These are phyloP conservation scores for Aotus griseimembra DNA, from an alignment of 2,797 vertebrate genomes.

Conservation along the genomic window DNA sequence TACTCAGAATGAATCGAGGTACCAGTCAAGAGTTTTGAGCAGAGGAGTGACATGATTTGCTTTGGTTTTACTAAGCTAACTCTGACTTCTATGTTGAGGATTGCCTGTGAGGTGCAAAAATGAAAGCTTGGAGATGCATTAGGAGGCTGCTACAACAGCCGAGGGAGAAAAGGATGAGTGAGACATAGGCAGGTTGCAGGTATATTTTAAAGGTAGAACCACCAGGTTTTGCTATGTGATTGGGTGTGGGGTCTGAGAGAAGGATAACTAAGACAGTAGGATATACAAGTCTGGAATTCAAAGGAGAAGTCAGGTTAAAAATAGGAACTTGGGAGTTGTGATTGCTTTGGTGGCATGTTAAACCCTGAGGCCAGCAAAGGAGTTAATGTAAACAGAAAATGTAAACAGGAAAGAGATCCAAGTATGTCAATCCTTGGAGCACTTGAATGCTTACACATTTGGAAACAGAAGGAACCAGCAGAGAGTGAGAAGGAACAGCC, in stretches of 20 bases:
- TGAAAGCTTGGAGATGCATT: neutral
- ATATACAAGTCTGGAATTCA: neutral
- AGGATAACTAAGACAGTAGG: neutral
- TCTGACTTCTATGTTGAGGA: neutral
- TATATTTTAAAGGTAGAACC: neutral
- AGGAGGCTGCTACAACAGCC: neutral
- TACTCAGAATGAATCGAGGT: neutral
- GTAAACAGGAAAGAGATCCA: neutral
- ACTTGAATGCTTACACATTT: neutral
- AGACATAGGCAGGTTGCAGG: neutral
- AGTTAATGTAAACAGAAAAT: neutral
- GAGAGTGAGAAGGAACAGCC: neutral
- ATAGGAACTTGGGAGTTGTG: neutral
- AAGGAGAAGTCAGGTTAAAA: neutral
- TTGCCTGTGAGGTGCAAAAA: neutral
- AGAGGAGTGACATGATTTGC: neutral
- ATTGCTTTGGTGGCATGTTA: neutral
- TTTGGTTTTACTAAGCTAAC: neutral
- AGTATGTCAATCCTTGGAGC: neutral
- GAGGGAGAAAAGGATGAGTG: neutral
- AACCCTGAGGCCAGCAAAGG: neutral
- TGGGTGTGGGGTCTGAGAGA: neutral
- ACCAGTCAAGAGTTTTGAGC: neutral
- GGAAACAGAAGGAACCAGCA: neutral
- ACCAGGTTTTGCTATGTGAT: neutral